Evolutionary conservation across 2,797 vertebrate genomes (phyloP).

Genomic region (Amphiprion clarkii): DNA sequence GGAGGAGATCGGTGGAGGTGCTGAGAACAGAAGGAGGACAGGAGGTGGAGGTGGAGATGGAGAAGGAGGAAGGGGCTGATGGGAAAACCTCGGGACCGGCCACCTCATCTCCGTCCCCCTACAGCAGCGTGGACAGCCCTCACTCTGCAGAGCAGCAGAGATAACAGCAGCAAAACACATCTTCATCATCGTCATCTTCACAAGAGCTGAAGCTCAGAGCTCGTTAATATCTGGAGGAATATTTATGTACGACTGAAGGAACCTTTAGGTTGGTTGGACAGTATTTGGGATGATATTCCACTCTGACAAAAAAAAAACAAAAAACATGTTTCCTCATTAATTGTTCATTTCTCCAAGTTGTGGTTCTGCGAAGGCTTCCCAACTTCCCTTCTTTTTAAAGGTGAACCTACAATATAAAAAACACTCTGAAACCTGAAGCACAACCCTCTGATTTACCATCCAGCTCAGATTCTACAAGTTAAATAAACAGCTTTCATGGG

Average conservation of each 20-base stretch:
- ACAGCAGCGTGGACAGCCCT: conserved; percentile 72
- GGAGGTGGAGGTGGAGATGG: conserved; percentile 45
- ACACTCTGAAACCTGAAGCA: too few species aligned
- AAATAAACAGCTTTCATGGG: too few species aligned
- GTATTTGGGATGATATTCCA: background rate
- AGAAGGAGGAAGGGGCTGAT: conserved; percentile 57
- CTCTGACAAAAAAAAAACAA: too few species aligned
- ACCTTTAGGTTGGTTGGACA: background rate
- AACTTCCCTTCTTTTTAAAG: too few species aligned
- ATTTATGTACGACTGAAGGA: conserved; percentile 29
- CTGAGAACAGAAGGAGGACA: conserved; percentile 54
- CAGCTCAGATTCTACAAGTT: too few species aligned
- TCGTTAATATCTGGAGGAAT: conserved; percentile 38
- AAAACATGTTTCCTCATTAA: too few species aligned
- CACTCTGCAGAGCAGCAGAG: conserved; percentile 74
- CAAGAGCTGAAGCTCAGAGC: conserved; percentile 47
- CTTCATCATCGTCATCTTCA: background rate
- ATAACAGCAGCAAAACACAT: conserved; percentile 64
- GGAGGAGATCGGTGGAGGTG: conserved; percentile 86
- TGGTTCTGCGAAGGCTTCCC: too few species aligned
- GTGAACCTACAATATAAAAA: too few species aligned
- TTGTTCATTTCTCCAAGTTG: too few species aligned
- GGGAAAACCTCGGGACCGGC: conserved; percentile 54
- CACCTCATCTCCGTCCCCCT: conserved; percentile 65
- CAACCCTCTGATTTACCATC: too few species aligned